Base-by-base conservation (phyloP, 2,888 invertebrate species). In the Eudasyphora cyanicolor region DNA sequence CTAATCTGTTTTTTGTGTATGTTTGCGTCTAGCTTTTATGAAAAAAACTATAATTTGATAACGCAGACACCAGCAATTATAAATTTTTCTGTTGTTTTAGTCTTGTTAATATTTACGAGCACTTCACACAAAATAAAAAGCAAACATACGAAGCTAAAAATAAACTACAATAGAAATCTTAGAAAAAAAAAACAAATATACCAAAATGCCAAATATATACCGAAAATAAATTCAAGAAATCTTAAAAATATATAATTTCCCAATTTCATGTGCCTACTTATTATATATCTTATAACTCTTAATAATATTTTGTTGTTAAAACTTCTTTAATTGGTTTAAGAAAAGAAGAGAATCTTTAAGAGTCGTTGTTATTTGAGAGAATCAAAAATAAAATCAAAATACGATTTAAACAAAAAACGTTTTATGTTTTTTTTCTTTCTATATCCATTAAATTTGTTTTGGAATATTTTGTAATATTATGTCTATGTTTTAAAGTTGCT, bases 21-120 rank as follows among this genome's bases (percentile, higher is more conserved):
- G n/a, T n/a, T n/a, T 76, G 70, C 75, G 70, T 62, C 70, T 81
- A 51, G 42, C 54, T 8, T 27, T 27, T 29, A 10, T 17, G 1
- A 21, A 57, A 45, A 38, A 67, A 38, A 21, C 29, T 75, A 21
- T 45, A 75, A 27, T 78, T 54, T 78, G 76, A 75, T 69, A 62
- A 70, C 45, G 8, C 49, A 64, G 17, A 71, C 17, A 62, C n/a
- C 4, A 24, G 19, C 4, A 74, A 75, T 64, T 76, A 45, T 17
- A 62, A 27, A 54, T 74, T 62, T 77, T 76, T 75, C 80, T 84
- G 84, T 84, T 84, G 80, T 80, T 83, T 76, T 73, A 76, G 38
- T 75, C 77, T 75, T 75, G 75, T 75, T 78, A 71, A 77, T 70
- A 24, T 70, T 60, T n/a, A n/a, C n/a, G n/a, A n/a, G n/a, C n/a